Evolutionary conservation across 2,888 invertebrate genomes (phyloP), one percentile per base, ranked within the genome.

Genomic region (Cryptocheilus praepositus): DNA sequence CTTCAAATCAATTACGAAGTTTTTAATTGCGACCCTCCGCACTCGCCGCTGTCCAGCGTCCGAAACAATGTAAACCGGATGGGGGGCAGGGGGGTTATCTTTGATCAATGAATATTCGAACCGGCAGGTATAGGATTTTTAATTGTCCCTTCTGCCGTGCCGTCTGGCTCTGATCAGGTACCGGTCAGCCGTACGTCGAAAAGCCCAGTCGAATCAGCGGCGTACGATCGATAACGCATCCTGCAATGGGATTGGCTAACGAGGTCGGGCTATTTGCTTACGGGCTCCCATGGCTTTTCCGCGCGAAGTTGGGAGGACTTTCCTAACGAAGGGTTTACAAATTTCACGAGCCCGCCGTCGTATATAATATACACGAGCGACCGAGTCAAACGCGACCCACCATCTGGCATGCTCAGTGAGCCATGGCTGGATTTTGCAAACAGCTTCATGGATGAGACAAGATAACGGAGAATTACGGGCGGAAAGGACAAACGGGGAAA

Each of bases 391-490:
- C 43, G 1, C 18, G 19, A 43, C 16, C 18, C 7, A 7, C 65
- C 54, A 25, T 15, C 22, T 45, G 46, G 54, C 53, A 59, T 22
- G 45, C 57, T 68, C 52, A 63, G 74, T 69, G 70, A 69, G 67
- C 69, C 60, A 58, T 68, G 66, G 69, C 13, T 71, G 68, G 70
- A 79, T 76, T 76, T 80, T 81, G 80, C 67, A 77, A 55, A 11
- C 46, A 64, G 36, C 25, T 19, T 11, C 11, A 45, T 43, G 22
- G 11, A 15, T 11, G 45, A 49, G 57, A n/a, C n/a, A n/a, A n/a
- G n/a, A n/a, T n/a, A n/a, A n/a, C n/a, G n/a, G n/a, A n/a, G n/a
- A n/a, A n/a, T n/a, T n/a, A n/a, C n/a, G n/a, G n/a, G n/a, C n/a
- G n/a, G n/a, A n/a, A n/a, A n/a, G n/a, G n/a, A n/a, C n/a, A n/a